Evolutionary conservation across 53 echinoderm and acorn worm species (phyloP), one percentile per base, ranked within the genome.

Genomic region (Hippasteria phrygiana): DNA sequence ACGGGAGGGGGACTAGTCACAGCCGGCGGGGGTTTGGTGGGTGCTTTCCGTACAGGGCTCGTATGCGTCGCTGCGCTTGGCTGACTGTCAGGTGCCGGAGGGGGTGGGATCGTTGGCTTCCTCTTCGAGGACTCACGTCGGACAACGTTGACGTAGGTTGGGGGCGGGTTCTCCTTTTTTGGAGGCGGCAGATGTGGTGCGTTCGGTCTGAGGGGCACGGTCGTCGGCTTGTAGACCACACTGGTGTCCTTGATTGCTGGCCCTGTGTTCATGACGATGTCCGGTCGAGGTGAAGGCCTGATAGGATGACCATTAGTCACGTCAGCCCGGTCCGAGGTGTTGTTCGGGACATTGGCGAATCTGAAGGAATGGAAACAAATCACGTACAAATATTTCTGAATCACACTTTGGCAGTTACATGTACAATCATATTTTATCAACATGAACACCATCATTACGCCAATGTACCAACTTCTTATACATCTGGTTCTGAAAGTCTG

Each of bases 41-140:
- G 74, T 42, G 79, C 79, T 55, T 79, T 79, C n/a, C 79, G 79
- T 56, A 79, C 79, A 55, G 79, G 79, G 38, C 56, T 79, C 29
- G 79, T 56, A 17, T 56, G 56, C 0, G 36, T 55, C 12, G 11
- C 24, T 37, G 3, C 43, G 22, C 26, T 40, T 12, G 53, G 17
- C 46, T 51, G 6, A 54, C 20, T 34, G 5, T 56, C 51, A 7
- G 85, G 85, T 33, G 71, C 85, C 20, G 85, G 85, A 20, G 85
- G 85, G 34, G 85, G 85, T 20, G 85, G 85, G 13, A 24, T 85
- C 11, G 35, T 43, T 18, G 85, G 85, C 37, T 85, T 85, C 66
- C 14, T 17, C 38, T 69, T 85, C 6, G 71, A 85, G 12, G 85
- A 85, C 11, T 85, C 85, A 35, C 53, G 46, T 53, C 85, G 70